These are phyloP conservation scores for Drosophila subquinaria DNA, from an alignment of 2,888 invertebrate species.

Conservation along the genomic window DNA sequence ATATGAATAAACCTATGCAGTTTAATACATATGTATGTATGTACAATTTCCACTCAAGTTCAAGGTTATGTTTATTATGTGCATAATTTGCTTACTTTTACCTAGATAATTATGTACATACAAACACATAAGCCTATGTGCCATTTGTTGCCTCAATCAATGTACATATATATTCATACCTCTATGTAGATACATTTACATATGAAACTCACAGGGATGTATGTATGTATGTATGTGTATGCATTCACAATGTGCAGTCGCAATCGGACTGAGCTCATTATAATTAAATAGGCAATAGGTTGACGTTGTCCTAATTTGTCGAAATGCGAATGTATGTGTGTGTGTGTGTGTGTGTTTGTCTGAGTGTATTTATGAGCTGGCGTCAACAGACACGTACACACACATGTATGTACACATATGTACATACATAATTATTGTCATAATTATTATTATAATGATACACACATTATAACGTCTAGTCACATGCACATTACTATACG, in stretches of 20 bases:
- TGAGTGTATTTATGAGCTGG: conserved; percentile 61
- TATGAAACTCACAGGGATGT: conserved; percentile 1
- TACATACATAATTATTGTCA: conserved; percentile 51
- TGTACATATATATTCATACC: background rate
- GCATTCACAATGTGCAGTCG: conserved; percentile 20
- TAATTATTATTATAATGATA: conserved; percentile 65
- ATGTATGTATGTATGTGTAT: conserved; percentile 4
- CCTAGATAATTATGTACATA: conserved; percentile 9
- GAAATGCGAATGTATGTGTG: conserved; percentile 43
- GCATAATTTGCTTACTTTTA: conserved; percentile 5
- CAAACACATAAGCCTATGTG: background rate
- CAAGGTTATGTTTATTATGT: conserved; percentile 52
- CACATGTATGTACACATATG: conserved; percentile 12
- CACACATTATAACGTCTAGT: conserved; percentile 71
- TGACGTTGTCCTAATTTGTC: conserved; percentile 74
- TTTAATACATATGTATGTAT: conserved; percentile 3
- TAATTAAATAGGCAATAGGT: conserved; percentile 75
- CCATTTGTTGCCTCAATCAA: conserved; percentile 1
- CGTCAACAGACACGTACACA: conserved; percentile 27
- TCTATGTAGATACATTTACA: conserved; percentile 4
- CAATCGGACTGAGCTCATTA: conserved; percentile 72
- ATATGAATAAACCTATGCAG: background rate
- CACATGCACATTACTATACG: conserved; percentile 24
- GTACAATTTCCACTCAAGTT: conserved; percentile 46
- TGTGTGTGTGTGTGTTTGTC: conserved; percentile 49